Evolutionary conservation across 2,113 vertebrate species (phyloP).

Genomic region (Pristiophorus japonicus): DNA sequence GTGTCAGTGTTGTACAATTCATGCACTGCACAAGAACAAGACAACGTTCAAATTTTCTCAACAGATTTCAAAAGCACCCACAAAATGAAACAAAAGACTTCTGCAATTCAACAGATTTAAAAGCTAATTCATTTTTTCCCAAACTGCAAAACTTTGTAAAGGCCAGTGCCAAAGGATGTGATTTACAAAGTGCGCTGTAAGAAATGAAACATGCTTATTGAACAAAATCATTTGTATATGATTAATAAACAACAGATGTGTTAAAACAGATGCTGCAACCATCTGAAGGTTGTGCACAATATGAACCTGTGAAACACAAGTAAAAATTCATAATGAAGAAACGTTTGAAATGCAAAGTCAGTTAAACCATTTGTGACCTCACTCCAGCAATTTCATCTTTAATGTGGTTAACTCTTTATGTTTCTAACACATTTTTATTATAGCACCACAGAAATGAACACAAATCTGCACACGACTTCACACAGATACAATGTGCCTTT

Average conservation of each 20-base stretch:
- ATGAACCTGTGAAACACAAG: slow-evolving; percentile 17
- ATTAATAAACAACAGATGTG: background rate
- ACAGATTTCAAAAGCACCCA: background rate
- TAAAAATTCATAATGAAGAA: background rate
- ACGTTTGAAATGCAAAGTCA: background rate
- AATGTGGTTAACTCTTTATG: background rate
- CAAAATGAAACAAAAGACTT: background rate
- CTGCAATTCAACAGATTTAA: background rate
- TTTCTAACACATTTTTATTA: background rate
- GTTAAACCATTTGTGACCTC: background rate
- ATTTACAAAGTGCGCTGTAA: background rate
- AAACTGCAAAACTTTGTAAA: background rate
- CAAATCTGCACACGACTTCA: background rate
- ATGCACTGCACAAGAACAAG: background rate
- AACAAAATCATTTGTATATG: slow-evolving; percentile 32
- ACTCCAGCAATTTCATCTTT: background rate
- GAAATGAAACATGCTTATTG: background rate
- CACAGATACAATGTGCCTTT: background rate
- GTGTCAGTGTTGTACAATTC: background rate
- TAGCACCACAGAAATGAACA: background rate
- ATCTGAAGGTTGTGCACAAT: background rate
- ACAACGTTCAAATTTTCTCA: background rate
- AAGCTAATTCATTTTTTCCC: background rate
- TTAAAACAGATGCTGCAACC: slow-evolving; percentile 4
- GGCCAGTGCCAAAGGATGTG: background rate